Conservation (phyloP, 2,888 invertebrate genomes). For the Empis livida region DNA sequence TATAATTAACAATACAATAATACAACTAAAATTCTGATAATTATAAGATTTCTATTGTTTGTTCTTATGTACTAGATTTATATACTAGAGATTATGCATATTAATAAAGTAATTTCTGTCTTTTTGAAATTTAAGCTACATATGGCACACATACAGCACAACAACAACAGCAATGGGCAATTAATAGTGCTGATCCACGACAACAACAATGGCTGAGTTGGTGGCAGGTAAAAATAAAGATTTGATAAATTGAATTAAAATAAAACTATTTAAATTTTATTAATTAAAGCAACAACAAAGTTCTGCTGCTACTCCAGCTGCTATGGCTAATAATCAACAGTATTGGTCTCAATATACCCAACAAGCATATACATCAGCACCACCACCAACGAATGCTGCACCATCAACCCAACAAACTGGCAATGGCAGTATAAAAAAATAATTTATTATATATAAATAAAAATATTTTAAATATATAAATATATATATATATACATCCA, state of each 20-base stretch:
- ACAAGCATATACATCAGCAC: constrained; percentile 6
- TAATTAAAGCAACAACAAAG: constrained; percentile 5
- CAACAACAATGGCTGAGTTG: constrained; percentile 35
- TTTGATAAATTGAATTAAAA: too few species aligned
- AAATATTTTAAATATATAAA: too few species aligned
- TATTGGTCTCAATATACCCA: constrained; percentile 12
- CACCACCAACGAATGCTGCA: not conserved
- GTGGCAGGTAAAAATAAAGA: constrained; percentile 27
- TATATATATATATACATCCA: too few species aligned
- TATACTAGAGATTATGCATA: too few species aligned
- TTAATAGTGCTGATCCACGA: constrained; percentile 23
- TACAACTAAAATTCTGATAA: too few species aligned
- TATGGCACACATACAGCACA: constrained; percentile 21
- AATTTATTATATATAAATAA: too few species aligned
- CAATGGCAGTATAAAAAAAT: too few species aligned
- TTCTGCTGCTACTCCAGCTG: not conserved
- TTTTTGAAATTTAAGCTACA: constrained; percentile 13
- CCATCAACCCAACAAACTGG: too few species aligned
- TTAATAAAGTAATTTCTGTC: too few species aligned
- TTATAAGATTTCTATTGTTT: too few species aligned
- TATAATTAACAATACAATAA: too few species aligned
- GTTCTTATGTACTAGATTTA: too few species aligned
- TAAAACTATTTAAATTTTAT: not conserved
- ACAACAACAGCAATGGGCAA: constrained; percentile 24
- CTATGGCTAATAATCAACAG: constrained; percentile 7